These are phyloP conservation scores for Sarcophilus harrisii DNA, from an alignment of 2,797 vertebrate species.

Conservation along the genomic window DNA sequence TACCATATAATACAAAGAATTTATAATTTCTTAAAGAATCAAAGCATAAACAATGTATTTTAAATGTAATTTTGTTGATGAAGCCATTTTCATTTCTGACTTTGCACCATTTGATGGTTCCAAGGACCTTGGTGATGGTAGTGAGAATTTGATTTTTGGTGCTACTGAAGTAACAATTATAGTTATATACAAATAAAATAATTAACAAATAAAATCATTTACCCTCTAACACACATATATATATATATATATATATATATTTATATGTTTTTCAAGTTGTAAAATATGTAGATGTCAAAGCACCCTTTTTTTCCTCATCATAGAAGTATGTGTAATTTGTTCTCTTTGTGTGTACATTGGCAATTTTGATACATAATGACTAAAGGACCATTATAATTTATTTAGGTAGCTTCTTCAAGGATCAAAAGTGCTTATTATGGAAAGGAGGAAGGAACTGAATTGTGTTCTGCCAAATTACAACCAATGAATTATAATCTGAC, in stretches of 20 bases:
- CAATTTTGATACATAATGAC: neutral
- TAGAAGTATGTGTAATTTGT: neutral
- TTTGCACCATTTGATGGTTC: neutral
- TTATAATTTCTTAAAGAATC: neutral
- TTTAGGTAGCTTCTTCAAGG: neutral
- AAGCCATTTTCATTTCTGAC: neutral
- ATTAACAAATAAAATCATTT: neutral
- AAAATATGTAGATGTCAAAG: neutral
- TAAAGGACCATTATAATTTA: neutral
- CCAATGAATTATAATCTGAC: neutral
- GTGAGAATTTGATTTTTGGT: neutral
- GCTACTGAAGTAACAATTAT: neutral
- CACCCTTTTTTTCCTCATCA: neutral
- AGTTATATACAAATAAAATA: too few species aligned
- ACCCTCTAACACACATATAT: neutral
- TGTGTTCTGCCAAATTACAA: too few species aligned
- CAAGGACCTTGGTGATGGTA: neutral
- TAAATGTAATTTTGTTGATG: neutral
- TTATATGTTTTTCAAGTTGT: too few species aligned
- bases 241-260: neutral
- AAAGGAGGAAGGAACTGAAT: neutral
- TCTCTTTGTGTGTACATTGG: too few species aligned
- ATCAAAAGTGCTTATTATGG: neutral
- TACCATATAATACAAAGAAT: neutral
- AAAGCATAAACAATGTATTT: neutral